phyloP scores from a whole-genome alignment of 2,113 vertebrate species.

The Stomatorhinus ivindoensis region DNA sequence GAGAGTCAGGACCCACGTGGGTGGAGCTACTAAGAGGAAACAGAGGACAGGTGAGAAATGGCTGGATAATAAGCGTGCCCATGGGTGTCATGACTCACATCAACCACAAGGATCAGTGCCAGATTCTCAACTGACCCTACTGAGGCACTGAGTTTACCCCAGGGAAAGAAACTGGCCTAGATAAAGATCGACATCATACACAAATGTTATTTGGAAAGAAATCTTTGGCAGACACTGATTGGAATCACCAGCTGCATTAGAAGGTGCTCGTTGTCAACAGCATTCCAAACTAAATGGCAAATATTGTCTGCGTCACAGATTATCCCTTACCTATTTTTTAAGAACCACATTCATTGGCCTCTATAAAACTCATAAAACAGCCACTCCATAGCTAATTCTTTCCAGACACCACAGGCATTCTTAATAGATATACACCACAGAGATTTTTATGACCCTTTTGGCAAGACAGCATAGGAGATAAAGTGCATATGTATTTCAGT shows the following conservation, averaged over 20 bases:
- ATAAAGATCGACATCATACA: neutral
- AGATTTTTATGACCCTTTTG: neutral
- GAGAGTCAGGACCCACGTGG: neutral
- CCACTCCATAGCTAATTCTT: neutral
- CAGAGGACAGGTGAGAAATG: neutral
- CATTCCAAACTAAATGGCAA: neutral
- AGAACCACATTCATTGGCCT: neutral
- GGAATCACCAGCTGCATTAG: neutral
- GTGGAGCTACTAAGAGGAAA: neutral
- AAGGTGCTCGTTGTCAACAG: neutral
- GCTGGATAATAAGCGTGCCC: neutral
- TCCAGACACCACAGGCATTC: neutral
- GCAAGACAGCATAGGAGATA: neutral
- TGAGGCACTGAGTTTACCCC: neutral
- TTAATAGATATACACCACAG: neutral
- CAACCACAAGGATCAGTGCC: neutral
- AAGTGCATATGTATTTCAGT: neutral
- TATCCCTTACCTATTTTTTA: neutral
- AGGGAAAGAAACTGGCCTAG: neutral
- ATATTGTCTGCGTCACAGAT: neutral
- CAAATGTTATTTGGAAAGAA: neutral
- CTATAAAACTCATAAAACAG: neutral
- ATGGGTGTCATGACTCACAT: neutral
- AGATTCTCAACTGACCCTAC: neutral
- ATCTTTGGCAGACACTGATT: neutral